Percentiles rank a stretch among this genome's conserved stretches.
Evolutionary conservation across 2,113 vertebrate genomes (phyloP).

Genomic region (Rhynchopsitta pachyrhyncha): DNA sequence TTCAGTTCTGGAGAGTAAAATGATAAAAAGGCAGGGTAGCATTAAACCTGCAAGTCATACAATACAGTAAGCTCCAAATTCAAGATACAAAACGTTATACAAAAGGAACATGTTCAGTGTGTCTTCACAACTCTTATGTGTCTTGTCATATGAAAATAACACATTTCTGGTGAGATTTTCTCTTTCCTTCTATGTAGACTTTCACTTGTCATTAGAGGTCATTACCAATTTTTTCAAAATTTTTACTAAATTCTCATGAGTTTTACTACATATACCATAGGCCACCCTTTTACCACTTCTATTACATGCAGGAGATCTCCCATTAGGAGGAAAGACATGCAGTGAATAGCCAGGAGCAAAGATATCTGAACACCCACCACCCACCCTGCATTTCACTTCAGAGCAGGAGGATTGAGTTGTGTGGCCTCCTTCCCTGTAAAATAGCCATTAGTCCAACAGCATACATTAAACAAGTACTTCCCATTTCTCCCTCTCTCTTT

Average conservation of each 20-base stretch:
- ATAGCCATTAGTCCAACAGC: not conserved
- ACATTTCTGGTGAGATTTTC: not conserved
- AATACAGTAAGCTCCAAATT: not conserved
- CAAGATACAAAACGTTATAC: not conserved
- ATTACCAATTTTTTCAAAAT: not conserved
- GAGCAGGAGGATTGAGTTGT: not conserved
- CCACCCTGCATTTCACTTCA: not conserved
- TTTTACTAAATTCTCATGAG: not conserved
- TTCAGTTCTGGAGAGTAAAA: not conserved
- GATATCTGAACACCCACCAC: not conserved
- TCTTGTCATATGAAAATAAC: not conserved
- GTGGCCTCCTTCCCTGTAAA: not conserved
- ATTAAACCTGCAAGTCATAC: not conserved
- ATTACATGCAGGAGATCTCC: not conserved
- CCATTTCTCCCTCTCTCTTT: not conserved
- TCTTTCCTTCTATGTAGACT: not conserved
- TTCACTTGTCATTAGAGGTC: not conserved
- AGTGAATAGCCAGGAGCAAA: not conserved
- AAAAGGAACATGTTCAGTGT: not conserved
- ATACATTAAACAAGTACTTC: not conserved
- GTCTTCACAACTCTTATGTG: not conserved
- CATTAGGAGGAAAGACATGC: not conserved
- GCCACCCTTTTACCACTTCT: not conserved
- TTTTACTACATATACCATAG: not conserved
- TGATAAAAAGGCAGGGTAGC: not conserved